Conservation (phyloP, 2,113 vertebrate genomes). For the Albula goreensis region DNA sequence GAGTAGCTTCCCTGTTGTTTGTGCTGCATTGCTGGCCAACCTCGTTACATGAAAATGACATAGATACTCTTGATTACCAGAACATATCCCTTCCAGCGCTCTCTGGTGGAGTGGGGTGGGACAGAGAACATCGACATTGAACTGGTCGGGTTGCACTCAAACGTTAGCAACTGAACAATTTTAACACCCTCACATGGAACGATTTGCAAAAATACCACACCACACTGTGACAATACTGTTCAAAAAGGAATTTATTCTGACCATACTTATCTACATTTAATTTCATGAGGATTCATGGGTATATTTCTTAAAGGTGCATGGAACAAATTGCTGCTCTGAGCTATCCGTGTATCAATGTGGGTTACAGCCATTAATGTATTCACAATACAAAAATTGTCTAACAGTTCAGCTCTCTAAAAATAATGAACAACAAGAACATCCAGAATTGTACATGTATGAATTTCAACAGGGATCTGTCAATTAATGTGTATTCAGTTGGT, state of each 20-base stretch:
- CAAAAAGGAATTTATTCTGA: conserved; percentile 49
- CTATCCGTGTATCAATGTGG: not conserved
- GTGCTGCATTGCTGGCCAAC: no score
- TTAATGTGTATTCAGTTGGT: not conserved
- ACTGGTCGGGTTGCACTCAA: no score
- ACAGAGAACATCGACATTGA: not conserved
- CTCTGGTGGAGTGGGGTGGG: conserved; percentile 38
- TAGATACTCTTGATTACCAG: not conserved
- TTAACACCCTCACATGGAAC: not conserved
- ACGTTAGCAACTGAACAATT: not conserved
- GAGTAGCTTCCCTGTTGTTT: no score
- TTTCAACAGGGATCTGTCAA: not conserved
- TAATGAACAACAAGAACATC: not conserved
- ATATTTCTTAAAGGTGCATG: conserved; percentile 23
- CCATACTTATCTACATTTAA: conserved; percentile 32
- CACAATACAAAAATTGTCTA: conserved; percentile 38
- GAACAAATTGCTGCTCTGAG: not conserved
- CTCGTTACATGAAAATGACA: not conserved
- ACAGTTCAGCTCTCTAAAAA: conserved; percentile 17
- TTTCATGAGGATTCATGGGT: conserved; percentile 12
- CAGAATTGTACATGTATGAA: conserved; percentile 4
- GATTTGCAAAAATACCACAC: not conserved
- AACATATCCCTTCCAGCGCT: not conserved
- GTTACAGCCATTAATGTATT: conserved; percentile 31
- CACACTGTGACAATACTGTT: not conserved